Evolutionary conservation across 2,888 invertebrate genomes (phyloP).

Genomic region (Drosophila neotestacea): DNA sequence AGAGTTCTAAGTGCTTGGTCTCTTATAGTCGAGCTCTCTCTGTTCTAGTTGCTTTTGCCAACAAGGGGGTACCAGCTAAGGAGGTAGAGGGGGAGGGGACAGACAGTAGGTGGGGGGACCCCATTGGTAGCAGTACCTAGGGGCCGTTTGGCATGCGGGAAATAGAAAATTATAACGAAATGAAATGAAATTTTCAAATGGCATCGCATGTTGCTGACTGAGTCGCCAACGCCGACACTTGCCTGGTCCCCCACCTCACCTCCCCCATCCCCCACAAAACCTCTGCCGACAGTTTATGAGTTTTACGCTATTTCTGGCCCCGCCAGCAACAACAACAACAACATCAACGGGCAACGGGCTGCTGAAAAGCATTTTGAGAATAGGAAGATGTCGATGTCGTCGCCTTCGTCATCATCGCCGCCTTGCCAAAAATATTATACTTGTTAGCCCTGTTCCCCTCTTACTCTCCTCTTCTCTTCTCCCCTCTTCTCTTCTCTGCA

Average conservation of each 20-base stretch:
- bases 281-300: constrained; percentile 64
- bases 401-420: constrained; percentile 58
- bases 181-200: constrained; percentile 77
- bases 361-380: constrained; percentile 69
- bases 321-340: constrained; percentile 64
- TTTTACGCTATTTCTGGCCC: constrained; percentile 79
- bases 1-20: too few species aligned
- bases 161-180: constrained; percentile 78
- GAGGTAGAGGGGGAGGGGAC: not conserved
- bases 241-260: constrained; percentile 3
- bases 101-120: constrained; percentile 39
- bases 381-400: constrained; percentile 67
- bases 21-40: too few species aligned
- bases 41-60: constrained; percentile 3
- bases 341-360: constrained; percentile 53
- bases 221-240: constrained; percentile 38
- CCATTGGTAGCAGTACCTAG: constrained; percentile 66
- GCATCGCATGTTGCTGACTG: constrained; percentile 72
- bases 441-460: constrained; percentile 57
- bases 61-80: constrained; percentile 14
- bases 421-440: constrained; percentile 72
- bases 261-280: not conserved
- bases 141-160: constrained; percentile 80
- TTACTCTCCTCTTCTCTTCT: too few species aligned
- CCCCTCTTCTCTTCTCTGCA: not conserved